phyloP scores from a whole-genome alignment of 1,140 invertebrate species.

The Catajapyx aquilonaris region DNA sequence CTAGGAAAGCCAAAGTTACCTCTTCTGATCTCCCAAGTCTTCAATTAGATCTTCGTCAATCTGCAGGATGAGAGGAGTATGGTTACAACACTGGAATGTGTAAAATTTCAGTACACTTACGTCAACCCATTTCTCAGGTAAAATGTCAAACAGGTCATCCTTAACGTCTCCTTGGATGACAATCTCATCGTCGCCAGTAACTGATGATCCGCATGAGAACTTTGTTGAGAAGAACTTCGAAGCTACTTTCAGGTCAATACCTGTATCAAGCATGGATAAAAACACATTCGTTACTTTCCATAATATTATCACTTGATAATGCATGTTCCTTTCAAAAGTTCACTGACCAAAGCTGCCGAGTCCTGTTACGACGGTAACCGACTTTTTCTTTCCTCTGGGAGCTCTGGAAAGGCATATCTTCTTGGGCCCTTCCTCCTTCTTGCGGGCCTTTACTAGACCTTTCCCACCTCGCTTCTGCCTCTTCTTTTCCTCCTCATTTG shows the following conservation, averaged over 20 bases:
- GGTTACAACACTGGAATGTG: no score
- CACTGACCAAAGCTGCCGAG: constrained; percentile 65
- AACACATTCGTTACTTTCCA: constrained; percentile 2
- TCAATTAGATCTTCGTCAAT: constrained; percentile 42
- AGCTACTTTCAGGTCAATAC: constrained; percentile 94
- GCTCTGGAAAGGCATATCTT: constrained; percentile 65
- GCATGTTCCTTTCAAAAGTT: not conserved
- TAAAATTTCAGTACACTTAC: no score
- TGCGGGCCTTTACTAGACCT: constrained; percentile 68
- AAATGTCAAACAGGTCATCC: constrained; percentile 90
- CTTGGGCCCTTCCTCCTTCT: constrained; percentile 60
- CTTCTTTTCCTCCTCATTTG: constrained; percentile 76
- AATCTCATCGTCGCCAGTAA: constrained; percentile 97
- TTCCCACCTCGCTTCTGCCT: constrained; percentile 77
- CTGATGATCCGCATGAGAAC: constrained; percentile 96
- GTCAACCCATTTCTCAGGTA: constrained; percentile 93
- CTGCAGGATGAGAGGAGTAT: no score
- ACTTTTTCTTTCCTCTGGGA: constrained; percentile 95
- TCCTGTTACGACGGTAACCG: constrained; percentile 76
- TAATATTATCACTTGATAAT: constrained; percentile 4
- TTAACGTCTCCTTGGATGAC: constrained; percentile 98
- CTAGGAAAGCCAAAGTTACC: no score
- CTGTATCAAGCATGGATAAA: constrained; percentile 26
- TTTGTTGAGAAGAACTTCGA: constrained; percentile 94
- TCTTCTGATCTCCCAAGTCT: constrained; percentile 45